Evolutionary conservation across 2,797 vertebrate species (phyloP), one percentile per base, ranked within the genome.

Genomic region (Argyrosomus regius): DNA sequence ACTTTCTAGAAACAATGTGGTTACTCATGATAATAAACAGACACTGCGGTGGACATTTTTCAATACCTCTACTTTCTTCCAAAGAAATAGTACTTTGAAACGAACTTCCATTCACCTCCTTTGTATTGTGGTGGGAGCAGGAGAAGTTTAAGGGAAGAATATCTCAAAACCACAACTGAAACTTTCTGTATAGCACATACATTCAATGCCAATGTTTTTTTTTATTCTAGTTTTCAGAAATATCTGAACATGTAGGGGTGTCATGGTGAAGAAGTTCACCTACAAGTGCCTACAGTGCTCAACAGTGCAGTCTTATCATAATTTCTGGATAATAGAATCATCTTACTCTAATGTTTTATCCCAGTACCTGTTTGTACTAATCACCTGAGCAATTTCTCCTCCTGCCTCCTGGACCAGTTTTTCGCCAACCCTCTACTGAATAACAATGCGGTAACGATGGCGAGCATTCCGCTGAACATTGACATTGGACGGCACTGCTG

Each of bases 1-100:
- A 57, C 31, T 35, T 63, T 52, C 14, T 45, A 63, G 65, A 76
- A 28, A 60, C 45, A 81, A 22, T 7, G 9, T 66, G 56, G 49
- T 67, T 67, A 39, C 18, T 58, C 8, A 18, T 69, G 64, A 65
- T 28, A 57, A 59, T 62, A 50, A 69, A 59, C 66, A 75, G 46
- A 71, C 18, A 26, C 6, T 17, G 24, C 18, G 57, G 28, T 24
- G 56, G 60, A 46, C 43, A 56, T 31, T 56, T 56, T 77, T 53
- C 54, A 60, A 22, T 39, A 41, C 39, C 14, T 48, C 20, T 26
- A 13, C 43, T 76, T 65, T 67, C 3, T 46, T 56, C 50, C 62
- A 61, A 22, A 54, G 31, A 80, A 57, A 65, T 12, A 22, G 12
- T 13, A n/a, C 13, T 20, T 26, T 22, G 24, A 49, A 49, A 41